Base-by-base conservation (phyloP, 2,888 invertebrate genomes). In the Caenorhabditis sp. region DNA sequence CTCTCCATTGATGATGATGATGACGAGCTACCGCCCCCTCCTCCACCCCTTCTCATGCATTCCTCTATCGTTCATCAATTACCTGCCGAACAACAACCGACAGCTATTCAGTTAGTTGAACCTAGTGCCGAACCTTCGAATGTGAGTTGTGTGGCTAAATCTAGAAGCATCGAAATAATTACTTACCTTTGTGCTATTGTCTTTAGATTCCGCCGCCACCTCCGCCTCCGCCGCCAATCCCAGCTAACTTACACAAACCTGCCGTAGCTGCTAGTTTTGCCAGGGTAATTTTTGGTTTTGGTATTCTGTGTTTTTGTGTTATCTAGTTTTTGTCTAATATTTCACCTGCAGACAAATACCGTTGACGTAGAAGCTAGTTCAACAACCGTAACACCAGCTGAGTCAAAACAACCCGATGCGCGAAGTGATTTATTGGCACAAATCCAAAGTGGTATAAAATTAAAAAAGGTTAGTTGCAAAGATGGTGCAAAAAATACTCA, bases 21-120 rank as follows among this genome's bases (percentile, higher is more conserved):
- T 10, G 84, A 84, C 51, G 82, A 81, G 23, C 80, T 85, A 31
- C 78, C 84, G 49, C 86, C 86, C 3, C 85, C 85, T 17, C 86
- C 85, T 4, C 85, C 85, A 5, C 82, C 84, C 1, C 70, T 78
- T 6, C 69, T 82, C 14, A 81, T 81, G 80, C 79, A 80, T 27
- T 58, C 77, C 0, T 82, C 82, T 1, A 77, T 82, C 23, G 79
- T 80, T n/a, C 79, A 81, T 58, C 78, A 81, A 57, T 43, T 81
- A 31, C 78, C 81, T 0, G 27, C 74, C 0, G 75, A 75, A 58
- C 77, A 73, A 10, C 79, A 73, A 8, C 68, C 76, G 24, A 70
- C 67, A n/a, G 59, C 43, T 17, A 78, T 78, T 17, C 74, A 80
- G 21, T 72, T 80, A 19, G 76, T 80, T 21, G 66, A 69, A 49